Evolutionary conservation across 2,888 invertebrate species (phyloP).

Genomic region (Crematogaster levior): DNA sequence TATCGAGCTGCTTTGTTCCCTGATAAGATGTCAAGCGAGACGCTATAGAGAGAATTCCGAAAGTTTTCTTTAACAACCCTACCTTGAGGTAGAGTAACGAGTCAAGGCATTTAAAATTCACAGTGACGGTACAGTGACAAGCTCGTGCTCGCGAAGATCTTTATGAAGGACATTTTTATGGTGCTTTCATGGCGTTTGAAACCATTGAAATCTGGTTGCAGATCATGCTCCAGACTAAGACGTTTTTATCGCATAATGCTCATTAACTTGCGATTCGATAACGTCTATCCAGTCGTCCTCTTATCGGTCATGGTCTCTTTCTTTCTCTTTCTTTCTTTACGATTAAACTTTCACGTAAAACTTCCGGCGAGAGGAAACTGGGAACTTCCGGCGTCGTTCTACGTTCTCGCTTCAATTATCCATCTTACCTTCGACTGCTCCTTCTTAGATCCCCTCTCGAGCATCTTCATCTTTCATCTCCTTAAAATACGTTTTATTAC

Average conservation of each 20-base stretch:
- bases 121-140: neutral
- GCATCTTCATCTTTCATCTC: constrained; percentile 30
- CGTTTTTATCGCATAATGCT: constrained; percentile 70
- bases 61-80: constrained; percentile 44
- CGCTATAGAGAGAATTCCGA: constrained; percentile 20
- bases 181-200: constrained; percentile 41
- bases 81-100: constrained; percentile 21
- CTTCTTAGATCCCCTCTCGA: constrained; percentile 2
- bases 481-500: constrained; percentile 60
- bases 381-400: constrained; percentile 62
- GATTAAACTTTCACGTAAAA: constrained; percentile 70
- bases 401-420: constrained; percentile 66
- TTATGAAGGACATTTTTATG: constrained; percentile 33
- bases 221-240: constrained; percentile 38
- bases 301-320: constrained; percentile 21
- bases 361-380: constrained; percentile 61
- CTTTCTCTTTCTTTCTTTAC: constrained; percentile 57
- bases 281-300: constrained; percentile 63
- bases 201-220: constrained; percentile 34
- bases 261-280: constrained; percentile 72
- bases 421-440: constrained; percentile 55
- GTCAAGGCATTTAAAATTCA: constrained; percentile 19
- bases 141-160: constrained; percentile 31
- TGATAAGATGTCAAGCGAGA: constrained; percentile 8
- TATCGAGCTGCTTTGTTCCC: constrained; percentile 8